A percentile compares a stretch with the other conserved stretches of the same genome.
phyloP scores from a whole-genome alignment of 2,113 vertebrate genomes.

The Periophthalmodon schlosseri region DNA sequence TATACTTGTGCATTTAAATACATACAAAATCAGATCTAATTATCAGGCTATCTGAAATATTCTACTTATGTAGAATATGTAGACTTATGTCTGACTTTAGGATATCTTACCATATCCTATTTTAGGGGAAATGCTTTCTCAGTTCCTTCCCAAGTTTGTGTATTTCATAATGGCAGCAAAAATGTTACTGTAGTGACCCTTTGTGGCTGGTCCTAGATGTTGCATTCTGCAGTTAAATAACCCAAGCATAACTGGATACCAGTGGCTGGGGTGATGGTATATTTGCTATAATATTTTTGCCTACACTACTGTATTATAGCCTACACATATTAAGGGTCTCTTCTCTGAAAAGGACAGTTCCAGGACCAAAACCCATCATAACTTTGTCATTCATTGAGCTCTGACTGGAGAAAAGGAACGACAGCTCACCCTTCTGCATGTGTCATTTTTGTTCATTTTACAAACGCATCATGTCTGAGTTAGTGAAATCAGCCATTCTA shows the following conservation, averaged over 20 bases:
- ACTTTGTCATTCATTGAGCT: slow-evolving; percentile 38
- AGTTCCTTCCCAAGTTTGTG: no score
- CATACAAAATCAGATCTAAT: no score
- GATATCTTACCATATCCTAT: no score
- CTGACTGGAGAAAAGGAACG: slow-evolving; percentile 45
- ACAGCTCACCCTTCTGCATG: slow-evolving; percentile 34
- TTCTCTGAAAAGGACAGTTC: no score
- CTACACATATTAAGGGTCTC: background rate
- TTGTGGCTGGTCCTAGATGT: background rate
- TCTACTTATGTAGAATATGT: no score
- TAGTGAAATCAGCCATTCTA: slow-evolving; percentile 61
- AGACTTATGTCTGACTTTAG: no score
- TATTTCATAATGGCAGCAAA: background rate
- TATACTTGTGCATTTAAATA: no score
- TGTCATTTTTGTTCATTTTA: slow-evolving; percentile 5
- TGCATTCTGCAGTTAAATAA: background rate
- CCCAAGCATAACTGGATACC: background rate
- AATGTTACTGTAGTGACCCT: background rate
- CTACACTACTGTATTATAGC: background rate
- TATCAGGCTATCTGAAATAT: no score
- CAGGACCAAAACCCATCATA: background rate
- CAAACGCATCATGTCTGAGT: slow-evolving; percentile 11
- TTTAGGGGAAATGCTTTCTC: no score
- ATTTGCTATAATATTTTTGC: background rate
- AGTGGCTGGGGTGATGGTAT: background rate